Conservation (phyloP, 2,888 invertebrate species). For the Epinotia bilunana region DNA sequence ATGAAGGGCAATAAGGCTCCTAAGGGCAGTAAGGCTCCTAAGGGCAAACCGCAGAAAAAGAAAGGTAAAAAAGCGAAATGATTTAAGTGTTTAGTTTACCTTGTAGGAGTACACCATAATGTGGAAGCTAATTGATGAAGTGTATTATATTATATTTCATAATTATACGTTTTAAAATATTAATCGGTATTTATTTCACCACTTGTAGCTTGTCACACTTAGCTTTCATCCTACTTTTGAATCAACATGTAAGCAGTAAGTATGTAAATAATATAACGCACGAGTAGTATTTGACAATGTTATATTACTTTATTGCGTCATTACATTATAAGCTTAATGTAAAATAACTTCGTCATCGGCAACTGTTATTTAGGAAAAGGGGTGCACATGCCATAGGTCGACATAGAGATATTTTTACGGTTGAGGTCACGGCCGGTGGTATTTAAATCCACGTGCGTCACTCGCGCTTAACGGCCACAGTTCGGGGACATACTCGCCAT, state of each 20-base stretch:
- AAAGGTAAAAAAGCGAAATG: constrained; percentile 69
- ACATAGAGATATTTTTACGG: constrained; percentile 67
- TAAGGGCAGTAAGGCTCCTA: constrained; percentile 49
- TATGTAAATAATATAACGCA: not conserved
- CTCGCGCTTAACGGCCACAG: constrained; percentile 66
- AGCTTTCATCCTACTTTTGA: constrained; percentile 17
- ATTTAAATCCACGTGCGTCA: constrained; percentile 80
- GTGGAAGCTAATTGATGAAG: constrained; percentile 29
- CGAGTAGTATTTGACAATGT: constrained; percentile 1
- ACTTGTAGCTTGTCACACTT: not conserved
- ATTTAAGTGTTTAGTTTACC: constrained; percentile 34
- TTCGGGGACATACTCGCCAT: constrained; percentile 80
- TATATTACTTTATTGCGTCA: not conserved
- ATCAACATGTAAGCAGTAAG: not conserved
- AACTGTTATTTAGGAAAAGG: constrained; percentile 23
- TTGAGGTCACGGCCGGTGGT: constrained; percentile 72
- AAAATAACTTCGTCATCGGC: constrained; percentile 16
- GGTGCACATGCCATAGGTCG: constrained; percentile 30
- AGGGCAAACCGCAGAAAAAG: constrained; percentile 56
- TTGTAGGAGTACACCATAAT: not conserved
- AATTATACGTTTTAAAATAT: constrained; percentile 23
- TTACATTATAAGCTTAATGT: not conserved
- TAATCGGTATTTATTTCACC: constrained; percentile 7
- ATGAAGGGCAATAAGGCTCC: constrained; percentile 50
- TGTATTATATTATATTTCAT: constrained; percentile 35